Conservation (phyloP, 2,797 vertebrate genomes). For the Neosilurus hyrtlii region DNA sequence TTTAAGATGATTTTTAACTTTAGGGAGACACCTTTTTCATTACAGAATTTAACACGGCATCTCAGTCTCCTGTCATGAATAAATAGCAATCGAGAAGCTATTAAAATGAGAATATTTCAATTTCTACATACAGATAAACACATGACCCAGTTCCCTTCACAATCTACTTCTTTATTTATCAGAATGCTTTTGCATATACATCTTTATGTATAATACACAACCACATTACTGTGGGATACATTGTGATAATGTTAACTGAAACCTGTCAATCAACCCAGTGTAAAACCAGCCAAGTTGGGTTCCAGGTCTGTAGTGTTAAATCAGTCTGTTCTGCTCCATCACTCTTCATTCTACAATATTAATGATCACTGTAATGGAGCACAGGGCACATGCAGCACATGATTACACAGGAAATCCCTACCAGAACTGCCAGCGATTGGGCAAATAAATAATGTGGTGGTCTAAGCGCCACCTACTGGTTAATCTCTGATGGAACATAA, state of each 20-base stretch:
- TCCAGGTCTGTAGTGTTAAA: conserved; percentile 8
- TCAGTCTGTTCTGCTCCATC: conserved; percentile 30
- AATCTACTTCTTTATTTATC: conserved; percentile 33
- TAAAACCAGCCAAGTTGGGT: conserved; percentile 10
- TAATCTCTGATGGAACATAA: conserved; percentile 1
- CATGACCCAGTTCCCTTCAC: conserved; percentile 1
- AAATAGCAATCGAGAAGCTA: conserved; percentile 20
- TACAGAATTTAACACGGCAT: conserved; percentile 10
- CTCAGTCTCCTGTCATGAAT: conserved; percentile 21
- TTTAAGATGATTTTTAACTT: not conserved
- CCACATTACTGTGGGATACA: conserved; percentile 26
- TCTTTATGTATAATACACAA: conserved; percentile 50
- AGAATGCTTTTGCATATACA: conserved; percentile 11
- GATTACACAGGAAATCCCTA: conserved; percentile 24
- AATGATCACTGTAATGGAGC: conserved; percentile 43
- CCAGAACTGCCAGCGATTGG: conserved; percentile 17
- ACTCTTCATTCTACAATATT: conserved; percentile 37
- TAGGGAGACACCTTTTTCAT: not conserved
- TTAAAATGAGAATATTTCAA: conserved; percentile 27
- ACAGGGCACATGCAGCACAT: not conserved
- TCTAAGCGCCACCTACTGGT: conserved; percentile 12
- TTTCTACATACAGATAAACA: conserved; percentile 13
- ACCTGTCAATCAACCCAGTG: conserved; percentile 43
- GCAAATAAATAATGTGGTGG: conserved; percentile 25
- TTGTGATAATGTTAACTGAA: conserved; percentile 32